phyloP scores from a whole-genome alignment of 2,888 invertebrate genomes.

The Ectropis crepuscularia region DNA sequence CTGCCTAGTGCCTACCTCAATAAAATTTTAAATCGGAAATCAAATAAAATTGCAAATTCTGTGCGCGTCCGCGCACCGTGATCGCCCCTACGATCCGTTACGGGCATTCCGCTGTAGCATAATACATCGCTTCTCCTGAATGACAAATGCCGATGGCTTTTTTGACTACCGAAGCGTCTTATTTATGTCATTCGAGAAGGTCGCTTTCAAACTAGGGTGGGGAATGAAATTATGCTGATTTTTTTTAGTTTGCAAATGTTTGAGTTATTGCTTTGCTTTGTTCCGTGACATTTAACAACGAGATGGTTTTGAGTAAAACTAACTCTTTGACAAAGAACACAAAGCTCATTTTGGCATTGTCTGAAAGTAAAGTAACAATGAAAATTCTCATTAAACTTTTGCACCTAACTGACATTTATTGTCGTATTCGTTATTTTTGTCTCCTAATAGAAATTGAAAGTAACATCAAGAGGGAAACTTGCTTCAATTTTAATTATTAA shows the following conservation, averaged over 20 bases:
- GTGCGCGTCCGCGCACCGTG: constrained; percentile 39
- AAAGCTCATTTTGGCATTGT: too few species aligned
- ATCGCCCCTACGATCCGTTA: constrained; percentile 52
- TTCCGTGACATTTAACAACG: constrained; percentile 1
- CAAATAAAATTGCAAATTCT: constrained; percentile 67
- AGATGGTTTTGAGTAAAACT: neutral
- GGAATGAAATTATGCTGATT: constrained; percentile 29
- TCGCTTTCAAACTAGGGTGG: constrained; percentile 31
- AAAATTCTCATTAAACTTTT: too few species aligned
- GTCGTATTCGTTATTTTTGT: too few species aligned
- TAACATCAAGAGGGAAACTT: too few species aligned
- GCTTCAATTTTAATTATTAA: neutral
- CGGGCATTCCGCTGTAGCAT: constrained; percentile 50
- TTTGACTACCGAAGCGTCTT: constrained; percentile 59
- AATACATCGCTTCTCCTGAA: constrained; percentile 58
- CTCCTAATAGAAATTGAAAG: too few species aligned
- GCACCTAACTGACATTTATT: too few species aligned
- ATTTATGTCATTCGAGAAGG: constrained; percentile 46
- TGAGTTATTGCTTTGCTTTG: constrained; percentile 16
- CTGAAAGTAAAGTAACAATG: too few species aligned
- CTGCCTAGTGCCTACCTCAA: constrained; percentile 50
- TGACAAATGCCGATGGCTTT: constrained; percentile 70
- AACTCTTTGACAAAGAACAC: too few species aligned
- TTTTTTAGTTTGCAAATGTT: constrained; percentile 29
- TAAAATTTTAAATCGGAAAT: constrained; percentile 62